These are phyloP conservation scores for Drosophila koepferae DNA, from an alignment of 2,888 invertebrate species.

Conservation along the genomic window DNA sequence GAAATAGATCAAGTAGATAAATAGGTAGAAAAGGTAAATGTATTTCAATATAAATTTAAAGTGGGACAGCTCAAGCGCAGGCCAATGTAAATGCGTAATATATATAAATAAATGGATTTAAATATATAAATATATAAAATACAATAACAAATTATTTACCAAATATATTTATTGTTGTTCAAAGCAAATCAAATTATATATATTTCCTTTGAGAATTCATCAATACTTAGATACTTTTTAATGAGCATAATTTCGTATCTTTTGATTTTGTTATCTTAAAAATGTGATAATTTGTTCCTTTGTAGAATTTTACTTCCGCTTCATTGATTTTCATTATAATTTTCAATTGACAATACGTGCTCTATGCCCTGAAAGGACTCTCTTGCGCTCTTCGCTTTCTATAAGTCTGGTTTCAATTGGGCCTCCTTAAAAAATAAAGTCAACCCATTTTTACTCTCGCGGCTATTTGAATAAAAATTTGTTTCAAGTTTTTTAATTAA, in stretches of 20 bases:
- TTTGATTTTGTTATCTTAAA: not conserved
- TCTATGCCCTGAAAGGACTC: not conserved
- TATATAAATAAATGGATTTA: not conserved
- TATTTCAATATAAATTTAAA: not conserved
- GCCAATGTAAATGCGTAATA: not conserved
- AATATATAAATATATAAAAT: not conserved
- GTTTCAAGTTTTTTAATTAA: constrained; percentile 72
- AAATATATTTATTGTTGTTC: no score
- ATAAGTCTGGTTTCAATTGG: not conserved
- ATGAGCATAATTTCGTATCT: not conserved
- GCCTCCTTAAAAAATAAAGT: constrained; percentile 18
- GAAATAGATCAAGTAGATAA: constrained; percentile 7
- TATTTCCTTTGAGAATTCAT: no score
- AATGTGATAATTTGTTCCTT: not conserved
- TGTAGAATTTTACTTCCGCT: constrained; percentile 10
- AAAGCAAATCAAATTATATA: no score
- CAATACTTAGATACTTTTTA: no score
- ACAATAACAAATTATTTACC: no score
- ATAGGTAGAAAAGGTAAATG: not conserved
- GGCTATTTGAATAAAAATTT: constrained; percentile 43
- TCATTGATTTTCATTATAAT: constrained; percentile 33
- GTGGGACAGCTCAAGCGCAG: not conserved
- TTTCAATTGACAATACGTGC: constrained; percentile 29
- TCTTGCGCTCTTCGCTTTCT: not conserved
- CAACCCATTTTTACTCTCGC: constrained; percentile 42